Conservation (phyloP, 2,888 invertebrate genomes). For the Phengaris arion region DNA sequence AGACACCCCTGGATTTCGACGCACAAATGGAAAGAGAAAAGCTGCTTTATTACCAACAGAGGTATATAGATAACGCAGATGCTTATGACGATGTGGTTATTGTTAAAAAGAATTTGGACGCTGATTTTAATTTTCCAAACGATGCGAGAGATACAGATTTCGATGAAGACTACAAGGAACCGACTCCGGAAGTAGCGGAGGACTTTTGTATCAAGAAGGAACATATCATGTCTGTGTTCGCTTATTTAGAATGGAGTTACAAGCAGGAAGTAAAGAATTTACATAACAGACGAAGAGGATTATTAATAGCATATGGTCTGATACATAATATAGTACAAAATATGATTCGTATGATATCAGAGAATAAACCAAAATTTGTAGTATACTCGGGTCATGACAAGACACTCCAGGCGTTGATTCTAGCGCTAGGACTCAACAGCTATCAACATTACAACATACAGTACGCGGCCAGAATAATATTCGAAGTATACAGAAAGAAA, state of each 20-base stretch:
- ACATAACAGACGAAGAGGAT: constrained; percentile 82
- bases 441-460: constrained; percentile 85
- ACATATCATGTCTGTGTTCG: constrained; percentile 88
- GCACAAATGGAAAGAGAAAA: constrained; percentile 77
- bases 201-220: constrained; percentile 82
- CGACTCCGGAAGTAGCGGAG: constrained; percentile 62
- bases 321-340: constrained; percentile 89
- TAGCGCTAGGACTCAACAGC: constrained; percentile 86
- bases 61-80: constrained; percentile 67
- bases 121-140: constrained; percentile 75
- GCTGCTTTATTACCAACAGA: constrained; percentile 69
- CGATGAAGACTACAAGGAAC: constrained; percentile 70
- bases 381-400: constrained; percentile 95
- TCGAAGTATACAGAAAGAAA: constrained; percentile 90
- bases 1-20: constrained; percentile 68
- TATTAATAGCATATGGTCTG: constrained; percentile 89
- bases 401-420: constrained; percentile 90
- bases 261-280: constrained; percentile 81
- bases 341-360: constrained; percentile 89
- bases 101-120: constrained; percentile 74
- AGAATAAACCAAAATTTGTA: constrained; percentile 85
- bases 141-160: constrained; percentile 69
- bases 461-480: constrained; percentile 91
- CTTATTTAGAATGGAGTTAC: constrained; percentile 91
- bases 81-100: constrained; percentile 72